Base-by-base conservation (phyloP, 1,140 invertebrate genomes). In the Drosophila parvula region DNA sequence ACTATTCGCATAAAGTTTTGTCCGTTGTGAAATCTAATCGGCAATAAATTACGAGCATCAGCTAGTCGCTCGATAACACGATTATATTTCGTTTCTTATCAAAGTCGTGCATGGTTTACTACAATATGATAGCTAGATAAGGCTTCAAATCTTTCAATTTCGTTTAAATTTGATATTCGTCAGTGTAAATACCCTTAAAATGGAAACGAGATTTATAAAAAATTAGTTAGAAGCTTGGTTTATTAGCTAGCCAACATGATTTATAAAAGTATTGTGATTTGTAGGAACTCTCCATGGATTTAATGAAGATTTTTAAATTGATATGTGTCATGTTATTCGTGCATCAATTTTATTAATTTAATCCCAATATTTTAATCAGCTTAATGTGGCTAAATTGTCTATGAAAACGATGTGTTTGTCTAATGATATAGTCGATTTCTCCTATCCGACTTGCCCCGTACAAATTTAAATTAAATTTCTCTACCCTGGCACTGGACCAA, bases 21-120 rank as follows among this genome's bases (percentile, higher is more conserved):
- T 11, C 6, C 4, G 50, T 30, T 7, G 16, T 5, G 11, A 45
- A 62, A 82, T 85, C 82, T 81, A 55, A 81, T 85, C 78, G 28
- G 9, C 10, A 32, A 56, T 69, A 43, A 77, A 50, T 60, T 76
- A 76, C 28, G 45, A 68, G 38, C 74, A 56, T 67, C 70, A 73
- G 41, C 22, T 48, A 58, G 50, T 57, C 10, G 22, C 67, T 36
- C 34, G 50, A 60, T 50, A 58, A 30, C 22, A 38, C 16, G 38
- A 51, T 65, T 68, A 69, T 40, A 47, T 53, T 38, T 36, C 14
- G n/a, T 7, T 28, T 36, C 62, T 83, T 77, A 83, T 80, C 81
- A 40, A 22, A 12, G 30, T 45, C 47, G 28, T 76, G 27, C 22
- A 1, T 32, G 32, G 38, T 57, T 67, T 62, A 79, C 44, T 61